Evolutionary conservation across 1,140 invertebrate genomes (phyloP), one percentile per base, ranked within the genome.

Genomic region (Bilobella aurantiaca): DNA sequence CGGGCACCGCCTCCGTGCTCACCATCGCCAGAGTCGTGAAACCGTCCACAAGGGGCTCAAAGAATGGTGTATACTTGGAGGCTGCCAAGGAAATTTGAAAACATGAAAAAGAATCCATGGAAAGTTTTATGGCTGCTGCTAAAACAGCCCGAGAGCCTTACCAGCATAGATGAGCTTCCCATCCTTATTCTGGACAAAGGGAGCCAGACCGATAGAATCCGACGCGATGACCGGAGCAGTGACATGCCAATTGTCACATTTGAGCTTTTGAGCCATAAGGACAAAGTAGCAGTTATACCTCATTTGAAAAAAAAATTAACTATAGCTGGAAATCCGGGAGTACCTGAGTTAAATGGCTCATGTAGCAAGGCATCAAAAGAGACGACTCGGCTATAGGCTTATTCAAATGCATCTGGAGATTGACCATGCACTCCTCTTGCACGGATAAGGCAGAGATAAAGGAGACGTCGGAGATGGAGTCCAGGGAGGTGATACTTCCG

Each of bases 401-500:
- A 75, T 96, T 94, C 8, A 95, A 86, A 79, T 98, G 94, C 84
- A 92, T 91, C 73, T 96, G 91, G 3, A 97, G 79, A 81, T 97
- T 94, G 0, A 97, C 90, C 60, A 96, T 77, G 1, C 91, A 87
- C 74, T 95, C 91, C 78, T 93, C 90, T 76, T 94, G 91, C n/a
- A 91, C 94, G 0, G 90, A 93, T 63, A 93, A 84, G 1, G 93
- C 93, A 0, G 91, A 95, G 61, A 91, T 90, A 73, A 93, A 96
- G 0, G 92, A 96, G 2, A 78, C 73, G 34, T 73, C 69, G 1
- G 71, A 73, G 3, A 71, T 30, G 14, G 71, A 73, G 56, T 73
- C 71, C 59, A 71, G 27, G 0, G 67, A 67, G 0, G 63, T 58
- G 23, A 64, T 62, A 62, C 71, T 64, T 21, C 58, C n/a, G 37